Evolutionary conservation across 2,797 vertebrate species (phyloP), one percentile per base, ranked within the genome.

Genomic region (Lacerta agilis): DNA sequence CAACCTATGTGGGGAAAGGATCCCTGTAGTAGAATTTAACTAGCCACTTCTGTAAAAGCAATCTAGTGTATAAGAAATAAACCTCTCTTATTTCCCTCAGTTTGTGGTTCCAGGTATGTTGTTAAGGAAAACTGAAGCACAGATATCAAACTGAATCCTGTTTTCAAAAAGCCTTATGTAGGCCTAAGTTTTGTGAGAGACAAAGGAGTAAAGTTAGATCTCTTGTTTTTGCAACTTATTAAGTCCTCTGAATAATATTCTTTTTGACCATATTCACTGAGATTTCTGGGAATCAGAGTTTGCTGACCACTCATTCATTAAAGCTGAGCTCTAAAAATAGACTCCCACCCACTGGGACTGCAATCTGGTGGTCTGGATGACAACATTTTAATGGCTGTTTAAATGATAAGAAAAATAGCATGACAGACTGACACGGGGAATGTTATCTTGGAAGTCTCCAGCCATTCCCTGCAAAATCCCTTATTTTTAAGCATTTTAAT

Each of bases 401-500:
- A 80, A 87, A 81, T 45, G 86, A 85, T 87, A 85, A 84, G 86
- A 80, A 55, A 77, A 83, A 84, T 81, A 87, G 61, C 82, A 73
- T n/a, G 33, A 27, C 67, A 80, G 58, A 5, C 58, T 84, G 76
- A 83, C 86, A 80, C 18, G 43, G 43, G 75, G 82, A 84, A 69
- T 89, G 83, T 89, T 89, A 85, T 85, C 87, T 89, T 89, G n/a
- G 43, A 76, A 87, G 61, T 83, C 27, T 67, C 85, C 82, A 90
- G 78, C 69, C 81, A 79, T 84, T 72, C 29, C 36, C 27, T 82
- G 18, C 20, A 66, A 66, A 41, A 66, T 49, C 77, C 61, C 78
- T 87, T n/a, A 84, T 80, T 55, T 67, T 72, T 73, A 83, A 79
- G 41, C 49, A 75, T 55, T 64, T 41, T 27, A 49, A 13, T 27